Evolutionary conservation across 2,113 vertebrate species (phyloP).

Genomic region (Ammodramus savannarum): DNA sequence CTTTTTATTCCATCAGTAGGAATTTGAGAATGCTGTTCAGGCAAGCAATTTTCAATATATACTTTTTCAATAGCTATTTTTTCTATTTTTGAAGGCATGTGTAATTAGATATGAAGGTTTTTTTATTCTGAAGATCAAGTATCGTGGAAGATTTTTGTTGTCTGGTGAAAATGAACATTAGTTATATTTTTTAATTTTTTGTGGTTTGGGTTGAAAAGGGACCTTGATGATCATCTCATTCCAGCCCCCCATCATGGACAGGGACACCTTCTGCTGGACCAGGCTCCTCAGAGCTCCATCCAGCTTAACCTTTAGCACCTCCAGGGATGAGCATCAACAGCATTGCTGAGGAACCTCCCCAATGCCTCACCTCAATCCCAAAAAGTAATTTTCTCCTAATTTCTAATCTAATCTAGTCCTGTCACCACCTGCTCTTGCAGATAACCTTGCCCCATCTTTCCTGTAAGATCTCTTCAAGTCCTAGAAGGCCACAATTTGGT

Average conservation of each 20-base stretch:
- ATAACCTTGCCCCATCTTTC: neutral
- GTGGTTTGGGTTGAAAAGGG: neutral
- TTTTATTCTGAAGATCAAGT: neutral
- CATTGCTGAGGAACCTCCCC: neutral
- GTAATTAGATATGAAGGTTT: neutral
- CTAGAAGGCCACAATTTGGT: neutral
- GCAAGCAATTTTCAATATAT: neutral
- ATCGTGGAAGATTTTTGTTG: neutral
- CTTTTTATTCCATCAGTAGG: neutral
- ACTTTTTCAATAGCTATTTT: neutral
- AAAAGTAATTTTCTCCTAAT: neutral
- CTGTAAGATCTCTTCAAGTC: neutral
- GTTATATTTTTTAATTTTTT: neutral
- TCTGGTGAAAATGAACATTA: neutral
- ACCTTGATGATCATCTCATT: neutral
- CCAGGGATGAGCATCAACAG: neutral
- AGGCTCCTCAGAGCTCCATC: neutral
- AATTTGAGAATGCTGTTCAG: neutral
- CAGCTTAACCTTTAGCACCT: neutral
- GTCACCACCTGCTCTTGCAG: neutral
- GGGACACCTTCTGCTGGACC: neutral
- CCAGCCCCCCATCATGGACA: rapidly evolving
- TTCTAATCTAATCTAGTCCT: neutral
- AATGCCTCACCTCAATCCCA: neutral
- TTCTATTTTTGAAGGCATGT: neutral